Base-by-base conservation (phyloP, 2,888 invertebrate species). In the Hydrotaea diabolus region DNA sequence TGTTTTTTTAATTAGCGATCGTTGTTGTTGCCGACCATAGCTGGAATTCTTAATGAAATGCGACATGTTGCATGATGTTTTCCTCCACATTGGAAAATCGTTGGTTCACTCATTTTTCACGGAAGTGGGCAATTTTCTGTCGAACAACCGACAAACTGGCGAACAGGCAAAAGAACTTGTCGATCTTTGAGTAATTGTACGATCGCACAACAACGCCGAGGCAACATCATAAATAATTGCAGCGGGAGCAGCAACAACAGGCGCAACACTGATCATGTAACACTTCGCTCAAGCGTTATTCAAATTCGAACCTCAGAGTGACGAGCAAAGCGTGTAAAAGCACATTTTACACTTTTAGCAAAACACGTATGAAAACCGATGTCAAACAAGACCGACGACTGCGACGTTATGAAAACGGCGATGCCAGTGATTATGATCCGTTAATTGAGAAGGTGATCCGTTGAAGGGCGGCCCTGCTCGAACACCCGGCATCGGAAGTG, bases 1-100 rank as follows among this genome's bases (percentile, higher is more conserved):
- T 88, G 87, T 86, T 88, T 43, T 88, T 66, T 88, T 90, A 89
- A 90, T 90, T 90, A 90, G 89, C 88, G 88, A 89, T 89, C 89
- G 89, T 87, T 83, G 23, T 59, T 69, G 69, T 69, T 46, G 46
- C 7, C 43, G 88, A 87, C 87, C 89, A 88, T 88, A 88, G 90
- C 89, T 89, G 90, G 89, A 89, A 89, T 90, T 90, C 89, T 88
- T 90, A 91, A 90, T 90, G 88, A 89, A 89, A 85, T 84, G 84
- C 76, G 83, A 78, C 85, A 85, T 82, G 82, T 78, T 80, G 39
- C 53, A 53, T 43, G 75, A 73, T 74, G 23, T 66, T 46, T 75
- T 75, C 31, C 43, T 62, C 15, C 59, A 62, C 62, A 53, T 59
- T 53, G 69, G 69, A 82, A 79, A 76, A 76, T 57, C 17, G 53